Conservation (phyloP, 1,140 invertebrate species). For the Penaeus vannamei region DNA sequence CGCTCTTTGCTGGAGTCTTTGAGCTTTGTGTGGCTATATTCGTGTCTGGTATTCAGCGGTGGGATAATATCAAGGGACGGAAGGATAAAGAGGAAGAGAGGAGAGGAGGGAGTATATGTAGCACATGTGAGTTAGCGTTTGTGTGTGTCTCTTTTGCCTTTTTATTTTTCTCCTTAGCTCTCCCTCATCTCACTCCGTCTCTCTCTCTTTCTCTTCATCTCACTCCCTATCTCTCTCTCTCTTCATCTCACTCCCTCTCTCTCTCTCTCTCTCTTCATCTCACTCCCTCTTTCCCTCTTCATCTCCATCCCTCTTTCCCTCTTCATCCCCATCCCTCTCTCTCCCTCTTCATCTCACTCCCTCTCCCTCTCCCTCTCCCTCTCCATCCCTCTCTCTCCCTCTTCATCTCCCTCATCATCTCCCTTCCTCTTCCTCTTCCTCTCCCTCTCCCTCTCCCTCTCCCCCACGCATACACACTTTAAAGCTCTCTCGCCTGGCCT, state of each 20-base stretch:
- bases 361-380: not conserved
- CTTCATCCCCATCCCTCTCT: not conserved
- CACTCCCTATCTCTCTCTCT: not conserved
- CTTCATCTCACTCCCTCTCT: not conserved
- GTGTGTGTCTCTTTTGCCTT: not conserved
- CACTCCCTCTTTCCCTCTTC: not conserved
- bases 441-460: too few relatives aligned
- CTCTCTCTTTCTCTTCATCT: too few relatives aligned
- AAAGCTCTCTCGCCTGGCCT: too few relatives aligned
- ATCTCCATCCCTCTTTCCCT: not conserved
- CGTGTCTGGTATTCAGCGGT: too few relatives aligned
- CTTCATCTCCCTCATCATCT: too few relatives aligned
- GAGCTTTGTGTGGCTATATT: too few relatives aligned
- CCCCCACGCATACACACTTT: too few relatives aligned
- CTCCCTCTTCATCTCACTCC: not conserved
- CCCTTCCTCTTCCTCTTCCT: too few relatives aligned
- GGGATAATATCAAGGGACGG: not conserved
- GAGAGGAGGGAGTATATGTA: not conserved
- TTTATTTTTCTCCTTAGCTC: too few relatives aligned
- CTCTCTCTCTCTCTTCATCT: not conserved
- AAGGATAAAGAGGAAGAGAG: not conserved
- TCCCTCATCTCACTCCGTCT: too few relatives aligned
- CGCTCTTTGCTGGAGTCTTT: too few relatives aligned
- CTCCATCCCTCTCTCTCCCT: not conserved
- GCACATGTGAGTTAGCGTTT: not conserved